Base-by-base conservation (phyloP, 2,113 vertebrate species). In the Ivindomyrus marchei region DNA sequence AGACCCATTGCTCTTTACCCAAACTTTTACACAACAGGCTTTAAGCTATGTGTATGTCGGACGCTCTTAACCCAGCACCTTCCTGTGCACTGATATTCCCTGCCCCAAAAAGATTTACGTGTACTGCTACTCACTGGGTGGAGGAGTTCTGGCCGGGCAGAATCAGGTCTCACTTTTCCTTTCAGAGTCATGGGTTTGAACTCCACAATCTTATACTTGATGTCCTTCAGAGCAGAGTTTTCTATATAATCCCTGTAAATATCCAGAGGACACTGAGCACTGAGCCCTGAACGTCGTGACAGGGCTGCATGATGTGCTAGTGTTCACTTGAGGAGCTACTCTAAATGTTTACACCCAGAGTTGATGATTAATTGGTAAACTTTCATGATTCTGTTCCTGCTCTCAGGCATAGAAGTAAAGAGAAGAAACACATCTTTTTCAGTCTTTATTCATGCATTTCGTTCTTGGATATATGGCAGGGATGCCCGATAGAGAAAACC, bases 131-230 rank as follows among this genome's bases (percentile, higher is more conserved):
- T 98, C 93, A 99, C 98, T 42, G 98, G 98, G 89, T 99, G 98
- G 11, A 99, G 94, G 47, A 99, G 93, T n/a, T 99, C 98, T 1
- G 98, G 98, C 53, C 97, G 95, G 0, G 97, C 94, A 0, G 98
- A 96, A 90, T 98, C 97, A 15, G 97, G 97, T 92, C 97, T 97
- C 91, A 99, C 97, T 95, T 98, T 99, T 89, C 97, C 97, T 93
- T 95, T 96, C 8, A 99, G 95, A 27, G 98, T 96, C 95, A 96
- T 95, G 0, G 98, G 97, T 92, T 99, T 99, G 94, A 99, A 99
- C 92, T 99, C 98, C 91, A 99, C 92, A 2, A 98, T 95, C 93
- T 96, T 98, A 92, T 97, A 99, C 86, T 95, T 96, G 92, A 99
- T 98, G 89, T 96, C 95, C 92, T 96, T 98, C 88, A 99, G 94